Evolutionary conservation across 2,888 invertebrate species (phyloP).

Genomic region (Alentia gelatinosa): DNA sequence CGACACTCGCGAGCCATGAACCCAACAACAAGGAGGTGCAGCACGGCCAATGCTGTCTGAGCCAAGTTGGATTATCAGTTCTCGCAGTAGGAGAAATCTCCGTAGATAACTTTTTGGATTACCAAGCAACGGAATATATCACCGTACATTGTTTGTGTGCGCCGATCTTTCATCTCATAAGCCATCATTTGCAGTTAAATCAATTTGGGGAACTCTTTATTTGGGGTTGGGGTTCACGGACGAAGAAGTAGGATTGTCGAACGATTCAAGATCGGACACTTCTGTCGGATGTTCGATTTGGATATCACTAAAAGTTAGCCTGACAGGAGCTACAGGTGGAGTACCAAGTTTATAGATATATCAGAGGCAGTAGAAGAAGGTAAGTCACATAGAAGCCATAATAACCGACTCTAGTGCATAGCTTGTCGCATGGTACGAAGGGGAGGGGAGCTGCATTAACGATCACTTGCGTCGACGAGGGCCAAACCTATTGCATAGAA

Average conservation of each 20-base stretch:
- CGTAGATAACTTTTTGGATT: not conserved
- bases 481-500: too few relatives aligned
- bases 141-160: not conserved
- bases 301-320: too few relatives aligned
- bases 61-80: not conserved
- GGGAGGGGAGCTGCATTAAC: too few relatives aligned
- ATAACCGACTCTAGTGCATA: too few relatives aligned
- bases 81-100: not conserved
- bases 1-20: not conserved
- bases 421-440: too few relatives aligned
- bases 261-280: not conserved
- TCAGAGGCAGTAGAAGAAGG: too few relatives aligned
- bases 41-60: not conserved
- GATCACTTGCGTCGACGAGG: too few relatives aligned
- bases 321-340: too few relatives aligned
- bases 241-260: not conserved
- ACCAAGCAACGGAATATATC: not conserved
- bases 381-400: too few relatives aligned
- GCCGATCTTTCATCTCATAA: not conserved
- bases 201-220: too few relatives aligned
- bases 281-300: not conserved
- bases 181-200: too few relatives aligned
- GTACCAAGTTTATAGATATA: too few relatives aligned
- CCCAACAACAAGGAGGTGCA: not conserved
- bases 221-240: not conserved